A percentile compares a stretch with the other conserved stretches of the same genome.
Evolutionary conservation across 2,888 invertebrate species (phyloP).

Genomic region (Tipula vernalis): DNA sequence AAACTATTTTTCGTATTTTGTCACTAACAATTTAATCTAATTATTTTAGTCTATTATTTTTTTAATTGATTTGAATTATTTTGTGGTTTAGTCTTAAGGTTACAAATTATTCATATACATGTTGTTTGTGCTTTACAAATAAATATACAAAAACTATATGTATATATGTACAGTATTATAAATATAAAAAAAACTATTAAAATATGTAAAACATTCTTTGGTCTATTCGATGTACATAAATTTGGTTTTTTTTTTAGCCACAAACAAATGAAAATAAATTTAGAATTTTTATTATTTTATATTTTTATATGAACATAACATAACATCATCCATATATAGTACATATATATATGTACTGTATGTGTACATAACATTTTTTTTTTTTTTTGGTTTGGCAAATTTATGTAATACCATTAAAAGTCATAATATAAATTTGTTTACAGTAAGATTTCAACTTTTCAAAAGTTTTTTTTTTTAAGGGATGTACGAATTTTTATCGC

Average conservation of each 20-base stretch:
- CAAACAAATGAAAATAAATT: background rate
- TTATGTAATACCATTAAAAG: background rate
- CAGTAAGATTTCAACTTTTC: background rate
- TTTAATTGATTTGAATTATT: background rate
- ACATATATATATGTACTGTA: background rate
- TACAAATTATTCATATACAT: background rate
- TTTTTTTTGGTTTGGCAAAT: background rate
- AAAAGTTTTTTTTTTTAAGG: background rate
- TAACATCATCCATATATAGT: background rate
- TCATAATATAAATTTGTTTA: background rate
- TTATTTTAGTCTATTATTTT: background rate
- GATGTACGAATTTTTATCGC: background rate
- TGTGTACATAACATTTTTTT: background rate
- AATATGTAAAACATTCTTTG: background rate
- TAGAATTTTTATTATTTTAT: background rate
- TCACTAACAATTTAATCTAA: background rate
- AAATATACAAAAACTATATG: background rate
- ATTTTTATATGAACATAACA: background rate
- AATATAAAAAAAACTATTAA: background rate
- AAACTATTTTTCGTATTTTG: background rate
- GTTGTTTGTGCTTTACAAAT: background rate
- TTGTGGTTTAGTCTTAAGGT: conserved; percentile 1
- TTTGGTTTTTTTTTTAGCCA: background rate
- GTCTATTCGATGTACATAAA: background rate
- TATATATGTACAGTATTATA: no score